Conservation (phyloP, 2,113 vertebrate species). For the Pristiophorus japonicus region DNA sequence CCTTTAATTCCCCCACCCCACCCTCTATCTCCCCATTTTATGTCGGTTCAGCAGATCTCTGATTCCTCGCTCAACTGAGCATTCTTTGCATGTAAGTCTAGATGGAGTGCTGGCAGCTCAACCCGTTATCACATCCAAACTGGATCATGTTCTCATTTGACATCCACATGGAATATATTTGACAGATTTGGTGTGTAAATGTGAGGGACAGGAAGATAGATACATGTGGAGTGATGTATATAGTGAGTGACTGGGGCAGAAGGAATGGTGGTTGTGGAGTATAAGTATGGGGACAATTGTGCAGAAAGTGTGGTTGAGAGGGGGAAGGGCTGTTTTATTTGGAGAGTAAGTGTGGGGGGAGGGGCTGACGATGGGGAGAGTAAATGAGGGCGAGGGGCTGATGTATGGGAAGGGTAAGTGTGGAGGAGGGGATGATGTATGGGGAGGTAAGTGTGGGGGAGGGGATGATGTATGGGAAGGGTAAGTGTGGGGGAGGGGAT, state of each 20-base stretch:
- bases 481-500: no score
- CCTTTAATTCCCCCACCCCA: not conserved
- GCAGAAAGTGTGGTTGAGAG: not conserved
- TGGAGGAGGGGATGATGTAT: no score
- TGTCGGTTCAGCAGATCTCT: not conserved
- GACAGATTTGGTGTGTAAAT: not conserved
- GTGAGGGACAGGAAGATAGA: not conserved
- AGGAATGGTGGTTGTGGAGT: not conserved
- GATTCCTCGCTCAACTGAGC: not conserved
- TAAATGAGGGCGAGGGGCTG: no score
- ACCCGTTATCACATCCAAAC: not conserved
- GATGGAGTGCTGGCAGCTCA: not conserved
- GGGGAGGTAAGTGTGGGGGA: no score
- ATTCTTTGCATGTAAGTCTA: not conserved
- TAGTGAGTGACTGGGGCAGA: not conserved
- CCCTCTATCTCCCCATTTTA: not conserved
- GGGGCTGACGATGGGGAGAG: not conserved
- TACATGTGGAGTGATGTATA: not conserved
- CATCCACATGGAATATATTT: not conserved
- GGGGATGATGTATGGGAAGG: no score
- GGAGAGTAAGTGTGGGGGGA: no score
- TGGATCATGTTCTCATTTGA: not conserved
- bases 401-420: no score
- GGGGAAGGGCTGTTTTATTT: not conserved
- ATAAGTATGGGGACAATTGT: not conserved